A percentile compares a stretch with the other conserved stretches of the same genome.
These are phyloP conservation scores for Haliclona indistincta DNA, from an alignment of 37 sponge, comb jelly and placozoan species.

Conservation along the genomic window DNA sequence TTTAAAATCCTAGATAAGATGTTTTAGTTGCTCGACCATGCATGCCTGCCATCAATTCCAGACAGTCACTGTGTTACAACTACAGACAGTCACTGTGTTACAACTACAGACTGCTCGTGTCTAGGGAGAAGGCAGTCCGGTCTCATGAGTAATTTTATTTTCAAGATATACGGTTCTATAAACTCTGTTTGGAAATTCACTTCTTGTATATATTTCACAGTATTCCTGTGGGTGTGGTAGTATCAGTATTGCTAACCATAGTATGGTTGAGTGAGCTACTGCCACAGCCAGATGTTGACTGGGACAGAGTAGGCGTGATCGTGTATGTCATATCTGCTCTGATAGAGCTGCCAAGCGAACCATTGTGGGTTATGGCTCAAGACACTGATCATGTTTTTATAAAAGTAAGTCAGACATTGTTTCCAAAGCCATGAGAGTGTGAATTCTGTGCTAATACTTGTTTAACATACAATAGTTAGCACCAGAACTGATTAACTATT, in stretches of 20 bases:
- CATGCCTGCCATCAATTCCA: no score
- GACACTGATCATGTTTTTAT: constrained; percentile 42
- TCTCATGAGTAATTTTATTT: no score
- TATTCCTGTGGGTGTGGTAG: constrained; percentile 34
- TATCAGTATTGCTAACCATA: constrained; percentile 26
- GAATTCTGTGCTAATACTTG: no score
- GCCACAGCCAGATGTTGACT: constrained; percentile 57
- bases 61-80: no score
- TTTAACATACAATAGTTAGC: no score
- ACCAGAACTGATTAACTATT: no score
- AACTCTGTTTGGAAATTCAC: neutral
- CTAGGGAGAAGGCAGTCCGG: no score
- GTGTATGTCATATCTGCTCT: constrained; percentile 75
- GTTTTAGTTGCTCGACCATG: no score
- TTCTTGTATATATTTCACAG: constrained; percentile 12
- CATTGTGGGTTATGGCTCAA: constrained; percentile 78
- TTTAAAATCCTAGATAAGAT: no score
- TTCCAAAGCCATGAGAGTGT: no score
- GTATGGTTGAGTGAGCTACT: constrained; percentile 76
- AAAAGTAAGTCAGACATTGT: constrained; percentile 74
- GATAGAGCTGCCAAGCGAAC: constrained; percentile 81
- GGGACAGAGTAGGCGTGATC: constrained; percentile 67
- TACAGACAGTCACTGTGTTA: no score
- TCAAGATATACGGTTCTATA: neutral
- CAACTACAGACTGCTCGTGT: no score